These are phyloP conservation scores for Oenanthe melanoleuca DNA, from an alignment of 2,113 vertebrate species.

Conservation along the genomic window DNA sequence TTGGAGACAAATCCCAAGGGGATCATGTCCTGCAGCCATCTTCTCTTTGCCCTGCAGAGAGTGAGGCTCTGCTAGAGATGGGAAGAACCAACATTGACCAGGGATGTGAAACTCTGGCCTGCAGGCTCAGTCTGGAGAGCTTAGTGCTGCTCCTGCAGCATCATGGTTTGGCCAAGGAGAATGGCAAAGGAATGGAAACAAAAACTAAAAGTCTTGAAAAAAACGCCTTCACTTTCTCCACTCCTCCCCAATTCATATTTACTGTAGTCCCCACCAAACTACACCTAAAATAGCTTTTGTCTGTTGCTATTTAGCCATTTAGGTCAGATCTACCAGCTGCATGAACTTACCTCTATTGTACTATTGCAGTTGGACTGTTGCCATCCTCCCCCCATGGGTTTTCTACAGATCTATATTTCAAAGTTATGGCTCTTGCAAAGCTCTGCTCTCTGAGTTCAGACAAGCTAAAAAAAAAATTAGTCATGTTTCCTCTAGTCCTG, in stretches of 20 bases:
- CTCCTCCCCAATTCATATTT: background rate
- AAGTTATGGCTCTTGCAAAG: constrained; percentile 41
- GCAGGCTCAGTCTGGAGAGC: background rate
- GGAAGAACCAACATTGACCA: background rate
- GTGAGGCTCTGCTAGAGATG: background rate
- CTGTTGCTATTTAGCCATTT: constrained; percentile 7
- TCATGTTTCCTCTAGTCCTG: constrained; percentile 65
- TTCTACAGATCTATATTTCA: constrained; percentile 62
- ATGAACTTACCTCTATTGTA: constrained; percentile 48
- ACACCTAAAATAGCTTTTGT: constrained; percentile 43
- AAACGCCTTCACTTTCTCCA: constrained; percentile 10
- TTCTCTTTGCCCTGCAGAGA: background rate
- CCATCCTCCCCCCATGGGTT: constrained; percentile 44
- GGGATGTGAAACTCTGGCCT: background rate
- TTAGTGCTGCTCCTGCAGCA: background rate
- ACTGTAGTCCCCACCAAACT: background rate
- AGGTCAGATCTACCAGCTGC: background rate
- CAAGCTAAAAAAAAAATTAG: constrained; percentile 63
- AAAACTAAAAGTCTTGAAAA: background rate
- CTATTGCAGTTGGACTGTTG: constrained; percentile 11
- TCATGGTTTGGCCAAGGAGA: background rate
- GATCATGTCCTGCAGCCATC: background rate
- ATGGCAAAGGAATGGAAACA: background rate
- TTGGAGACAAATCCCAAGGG: background rate
- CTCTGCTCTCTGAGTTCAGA: constrained; percentile 41